Percentiles rank a stretch among this genome's conserved stretches.
These are phyloP conservation scores for Tetranychus piercei DNA, from an alignment of 2,888 invertebrate species.

Conservation along the genomic window DNA sequence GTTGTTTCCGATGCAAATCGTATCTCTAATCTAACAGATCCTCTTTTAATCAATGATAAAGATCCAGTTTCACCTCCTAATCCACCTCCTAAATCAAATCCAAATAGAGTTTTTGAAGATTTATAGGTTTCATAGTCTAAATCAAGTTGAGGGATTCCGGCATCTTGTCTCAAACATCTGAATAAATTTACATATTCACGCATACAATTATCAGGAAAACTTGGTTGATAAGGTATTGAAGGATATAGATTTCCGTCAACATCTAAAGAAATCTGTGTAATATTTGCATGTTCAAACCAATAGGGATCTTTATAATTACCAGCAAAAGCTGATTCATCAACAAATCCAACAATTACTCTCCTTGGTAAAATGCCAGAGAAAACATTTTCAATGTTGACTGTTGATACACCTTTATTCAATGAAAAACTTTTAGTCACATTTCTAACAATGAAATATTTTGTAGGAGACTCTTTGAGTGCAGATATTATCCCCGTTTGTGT, in stretches of 20 bases:
- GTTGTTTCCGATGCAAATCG: neutral
- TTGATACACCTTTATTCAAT: neutral
- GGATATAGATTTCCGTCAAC: conserved; percentile 7
- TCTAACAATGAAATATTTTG: conserved; percentile 8
- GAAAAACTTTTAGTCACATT: neutral
- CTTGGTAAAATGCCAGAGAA: conserved; percentile 11
- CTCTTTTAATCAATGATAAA: neutral
- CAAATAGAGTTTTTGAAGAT: conserved; percentile 2
- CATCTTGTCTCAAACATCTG: neutral
- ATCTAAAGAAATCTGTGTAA: neutral
- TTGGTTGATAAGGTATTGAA: neutral
- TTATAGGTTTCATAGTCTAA: neutral
- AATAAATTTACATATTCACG: conserved; percentile 7
- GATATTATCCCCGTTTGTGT: neutral
- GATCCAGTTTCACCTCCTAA: neutral
- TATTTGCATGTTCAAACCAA: neutral
- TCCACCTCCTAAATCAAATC: neutral
- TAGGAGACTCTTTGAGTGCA: conserved; percentile 2
- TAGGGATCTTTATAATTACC: conserved; percentile 8
- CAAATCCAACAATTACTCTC: conserved; percentile 4
- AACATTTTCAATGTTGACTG: conserved; percentile 7
- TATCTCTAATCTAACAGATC: neutral
- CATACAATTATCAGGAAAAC: neutral
- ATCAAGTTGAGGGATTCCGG: neutral
- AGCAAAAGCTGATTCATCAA: neutral